phyloP scores from a whole-genome alignment of 2,888 invertebrate genomes.

The Heliconius charithonia region DNA sequence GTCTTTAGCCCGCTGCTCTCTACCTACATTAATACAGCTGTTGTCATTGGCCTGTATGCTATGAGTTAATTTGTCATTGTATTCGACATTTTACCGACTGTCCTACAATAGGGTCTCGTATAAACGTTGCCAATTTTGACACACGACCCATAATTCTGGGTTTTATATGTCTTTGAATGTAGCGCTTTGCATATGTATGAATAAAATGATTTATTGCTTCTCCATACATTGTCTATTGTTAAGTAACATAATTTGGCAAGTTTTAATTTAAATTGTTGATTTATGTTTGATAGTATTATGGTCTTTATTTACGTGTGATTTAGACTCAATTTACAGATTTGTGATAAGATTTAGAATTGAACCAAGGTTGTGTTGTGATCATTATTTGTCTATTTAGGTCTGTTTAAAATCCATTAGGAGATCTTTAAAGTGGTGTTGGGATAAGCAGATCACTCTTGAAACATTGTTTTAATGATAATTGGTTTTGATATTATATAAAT shows the following conservation, averaged over 20 bases:
- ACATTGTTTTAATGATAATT: constrained; percentile 8
- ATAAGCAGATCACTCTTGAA: constrained; percentile 5
- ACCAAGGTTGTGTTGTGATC: constrained; percentile 32
- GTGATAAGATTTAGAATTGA: neutral
- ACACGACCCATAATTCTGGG: constrained; percentile 31
- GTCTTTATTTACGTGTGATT: no score
- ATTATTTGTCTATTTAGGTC: constrained; percentile 36
- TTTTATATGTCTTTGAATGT: constrained; percentile 44
- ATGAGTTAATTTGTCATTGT: constrained; percentile 55
- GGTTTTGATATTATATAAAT: no score
- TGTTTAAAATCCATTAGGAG: constrained; percentile 30
- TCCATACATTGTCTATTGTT: constrained; percentile 54
- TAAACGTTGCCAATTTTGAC: constrained; percentile 23
- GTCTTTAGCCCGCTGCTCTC: constrained; percentile 12
- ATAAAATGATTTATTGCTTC: constrained; percentile 60
- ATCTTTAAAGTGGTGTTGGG: constrained; percentile 13
- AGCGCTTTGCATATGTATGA: constrained; percentile 7
- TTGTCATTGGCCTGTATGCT: constrained; percentile 51
- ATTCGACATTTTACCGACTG: constrained; percentile 57
- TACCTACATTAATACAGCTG: constrained; percentile 43
- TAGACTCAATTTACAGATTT: neutral
- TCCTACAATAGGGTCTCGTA: constrained; percentile 28
- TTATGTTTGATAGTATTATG: neutral
- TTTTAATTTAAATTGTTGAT: constrained; percentile 15
- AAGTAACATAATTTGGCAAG: constrained; percentile 18